A percentile compares a stretch with the other conserved stretches of the same genome.
phyloP scores from a whole-genome alignment of 2,888 invertebrate species.

The Stenodera caucasica region DNA sequence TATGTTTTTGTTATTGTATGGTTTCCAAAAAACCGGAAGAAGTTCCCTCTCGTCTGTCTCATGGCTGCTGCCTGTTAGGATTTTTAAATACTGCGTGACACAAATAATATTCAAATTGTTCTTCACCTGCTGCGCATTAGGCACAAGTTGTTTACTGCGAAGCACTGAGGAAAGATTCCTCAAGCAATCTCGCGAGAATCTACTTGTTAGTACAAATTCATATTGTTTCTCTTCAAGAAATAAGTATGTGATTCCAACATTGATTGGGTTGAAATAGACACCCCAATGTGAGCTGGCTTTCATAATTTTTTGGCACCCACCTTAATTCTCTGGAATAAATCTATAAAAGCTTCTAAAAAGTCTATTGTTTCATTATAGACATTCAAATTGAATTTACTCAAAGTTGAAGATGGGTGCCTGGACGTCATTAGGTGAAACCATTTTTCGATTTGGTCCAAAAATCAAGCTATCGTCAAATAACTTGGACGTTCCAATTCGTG shows the following conservation, averaged over 20 bases:
- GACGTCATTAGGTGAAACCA: slow-evolving; percentile 37
- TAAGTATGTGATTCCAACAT: slow-evolving; percentile 29
- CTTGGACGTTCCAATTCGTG: no score
- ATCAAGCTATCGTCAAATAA: no score
- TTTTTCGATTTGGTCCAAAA: slow-evolving; percentile 30
- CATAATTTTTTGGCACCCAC: slow-evolving; percentile 24
- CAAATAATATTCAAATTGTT: slow-evolving; percentile 32
- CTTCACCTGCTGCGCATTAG: slow-evolving; percentile 30
- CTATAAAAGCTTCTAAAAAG: slow-evolving; percentile 27
- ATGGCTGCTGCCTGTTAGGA: slow-evolving; percentile 23
- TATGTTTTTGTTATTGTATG: slow-evolving; percentile 5
- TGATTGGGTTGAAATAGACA: slow-evolving; percentile 30
- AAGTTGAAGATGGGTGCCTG: slow-evolving; percentile 25
- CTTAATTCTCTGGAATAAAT: slow-evolving; percentile 17
- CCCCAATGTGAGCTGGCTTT: slow-evolving; percentile 31
- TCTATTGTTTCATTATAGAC: slow-evolving; percentile 19
- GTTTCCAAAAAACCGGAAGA: slow-evolving; percentile 28
- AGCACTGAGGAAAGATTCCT: slow-evolving; percentile 31
- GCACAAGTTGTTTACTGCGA: slow-evolving; percentile 28
- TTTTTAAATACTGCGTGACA: slow-evolving; percentile 30
- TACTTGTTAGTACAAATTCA: slow-evolving; percentile 30
- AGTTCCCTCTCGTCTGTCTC: slow-evolving; percentile 30
- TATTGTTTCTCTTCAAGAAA: slow-evolving; percentile 25
- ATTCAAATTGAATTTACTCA: slow-evolving; percentile 27
- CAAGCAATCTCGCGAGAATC: slow-evolving; percentile 33